Base-by-base conservation (phyloP, 2,113 vertebrate genomes). In the Myrmecobius fasciatus region DNA sequence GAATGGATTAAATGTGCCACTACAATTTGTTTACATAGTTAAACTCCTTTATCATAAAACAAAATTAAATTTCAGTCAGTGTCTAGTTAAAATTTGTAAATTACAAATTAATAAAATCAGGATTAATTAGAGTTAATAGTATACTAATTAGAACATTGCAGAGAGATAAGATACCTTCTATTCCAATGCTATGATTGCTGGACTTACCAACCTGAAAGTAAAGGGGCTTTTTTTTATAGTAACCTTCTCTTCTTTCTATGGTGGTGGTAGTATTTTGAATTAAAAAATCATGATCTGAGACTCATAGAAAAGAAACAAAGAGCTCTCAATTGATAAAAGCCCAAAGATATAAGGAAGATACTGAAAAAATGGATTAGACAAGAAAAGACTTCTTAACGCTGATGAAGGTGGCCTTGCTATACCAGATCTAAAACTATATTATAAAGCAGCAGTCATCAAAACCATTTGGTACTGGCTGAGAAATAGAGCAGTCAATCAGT, bases 71-170 rank as follows among this genome's bases (percentile, higher is more conserved):
- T 91, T 92, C 3, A 28, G 2, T 43, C 91, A 91, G 91, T 95
- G 56, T 83, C 36, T 56, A 92, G 47, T 89, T 25, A 51, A 94
- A 91, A 93, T 94, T 75, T 93, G n/a, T 52, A n/a, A 83, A 75
- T 52, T 94, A 94, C 89, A 92, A 36, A 12, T 95, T 94, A 95
- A 56, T 93, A 53, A 92, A 94, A 94, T 47, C 75, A 75, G 22
- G 46, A 95, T 93, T 53, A 91, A 83, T 83, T 83, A 75, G 53
- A 89, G 88, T 95, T 53, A 11, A 53, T 93, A 95, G 89, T 88
- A 89, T 89, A 43, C 47, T 93, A 24, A 60, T 91, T 93, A 25
- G 93, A 75, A 8, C 36, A 83, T 43, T 24, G 17, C 43, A 28
- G 53, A 22, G 90, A 52, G 24, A 75, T 94, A 91, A 83, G 25